phyloP scores from a whole-genome alignment of 2,113 vertebrate genomes.

The Sorex araneus region DNA sequence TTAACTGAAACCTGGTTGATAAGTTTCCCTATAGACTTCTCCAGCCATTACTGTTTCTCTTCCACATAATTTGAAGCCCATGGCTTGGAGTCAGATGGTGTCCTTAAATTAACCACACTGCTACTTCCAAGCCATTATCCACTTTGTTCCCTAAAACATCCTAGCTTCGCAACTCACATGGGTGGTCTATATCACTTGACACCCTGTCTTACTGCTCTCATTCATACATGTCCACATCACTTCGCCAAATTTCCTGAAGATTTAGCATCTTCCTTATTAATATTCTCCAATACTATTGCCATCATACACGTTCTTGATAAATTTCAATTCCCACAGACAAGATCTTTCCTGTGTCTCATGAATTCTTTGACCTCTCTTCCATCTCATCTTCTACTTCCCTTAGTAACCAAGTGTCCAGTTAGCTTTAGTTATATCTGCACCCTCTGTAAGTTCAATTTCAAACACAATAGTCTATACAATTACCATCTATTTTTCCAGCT shows the following conservation, averaged over 20 bases:
- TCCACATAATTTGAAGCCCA: not conserved
- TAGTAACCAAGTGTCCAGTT: not conserved
- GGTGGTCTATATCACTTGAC: not conserved
- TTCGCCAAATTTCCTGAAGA: not conserved
- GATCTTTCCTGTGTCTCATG: not conserved
- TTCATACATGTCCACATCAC: not conserved
- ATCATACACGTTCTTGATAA: not conserved
- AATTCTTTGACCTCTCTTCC: not conserved
- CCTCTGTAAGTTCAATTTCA: conserved; percentile 3
- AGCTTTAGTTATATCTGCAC: not conserved
- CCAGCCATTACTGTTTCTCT: not conserved
- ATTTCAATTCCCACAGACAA: not conserved
- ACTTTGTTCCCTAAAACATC: not conserved
- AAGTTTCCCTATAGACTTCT: not conserved
- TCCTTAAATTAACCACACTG: not conserved
- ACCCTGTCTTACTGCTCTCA: not conserved
- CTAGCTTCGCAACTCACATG: not conserved
- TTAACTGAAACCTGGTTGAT: not conserved
- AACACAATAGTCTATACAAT: not conserved
- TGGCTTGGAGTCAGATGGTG: not conserved
- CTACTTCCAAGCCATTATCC: not conserved
- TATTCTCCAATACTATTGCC: not conserved
- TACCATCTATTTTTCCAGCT: not conserved
- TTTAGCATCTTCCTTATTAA: not conserved
- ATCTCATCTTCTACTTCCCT: not conserved